Percentiles rank a stretch among this genome's conserved stretches.
These are phyloP conservation scores for Nibea albiflora DNA, from an alignment of 2,113 vertebrate species.

Conservation along the genomic window DNA sequence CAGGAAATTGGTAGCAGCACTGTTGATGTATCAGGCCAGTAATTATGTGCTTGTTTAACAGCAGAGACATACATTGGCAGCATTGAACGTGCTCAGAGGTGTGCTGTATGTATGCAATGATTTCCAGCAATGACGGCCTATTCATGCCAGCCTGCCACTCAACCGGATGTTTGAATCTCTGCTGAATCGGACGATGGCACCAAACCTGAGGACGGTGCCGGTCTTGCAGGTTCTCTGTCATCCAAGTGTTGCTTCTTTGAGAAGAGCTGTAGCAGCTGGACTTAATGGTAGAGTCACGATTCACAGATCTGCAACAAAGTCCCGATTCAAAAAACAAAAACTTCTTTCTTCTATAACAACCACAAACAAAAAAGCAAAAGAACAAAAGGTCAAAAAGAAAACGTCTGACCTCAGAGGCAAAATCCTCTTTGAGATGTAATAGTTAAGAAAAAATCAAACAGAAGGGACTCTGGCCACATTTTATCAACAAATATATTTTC, in stretches of 20 bases:
- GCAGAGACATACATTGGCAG: neutral
- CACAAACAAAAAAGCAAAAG: no score
- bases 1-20: slow-evolving; percentile 10
- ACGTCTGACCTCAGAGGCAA: slow-evolving; percentile 1
- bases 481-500: slow-evolving; percentile 17
- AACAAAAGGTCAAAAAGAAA: neutral
- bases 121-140: neutral
- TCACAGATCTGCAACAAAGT: no score
- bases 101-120: neutral
- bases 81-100: neutral
- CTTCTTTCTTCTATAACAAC: neutral
- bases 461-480: slow-evolving; percentile 13
- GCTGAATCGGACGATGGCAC: neutral
- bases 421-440: slow-evolving; percentile 13
- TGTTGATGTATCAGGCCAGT: neutral
- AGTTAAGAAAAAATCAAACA: neutral
- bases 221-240: no score
- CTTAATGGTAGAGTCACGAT: no score
- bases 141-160: neutral
- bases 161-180: neutral
- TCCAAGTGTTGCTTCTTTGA: no score
- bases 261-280: no score
- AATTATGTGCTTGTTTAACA: slow-evolving; percentile 22
- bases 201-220: no score
- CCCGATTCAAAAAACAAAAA: no score